A percentile compares a stretch with the other conserved stretches of the same genome.
These are phyloP conservation scores for Atethmia centrago DNA, from an alignment of 2,888 invertebrate species.

Conservation along the genomic window DNA sequence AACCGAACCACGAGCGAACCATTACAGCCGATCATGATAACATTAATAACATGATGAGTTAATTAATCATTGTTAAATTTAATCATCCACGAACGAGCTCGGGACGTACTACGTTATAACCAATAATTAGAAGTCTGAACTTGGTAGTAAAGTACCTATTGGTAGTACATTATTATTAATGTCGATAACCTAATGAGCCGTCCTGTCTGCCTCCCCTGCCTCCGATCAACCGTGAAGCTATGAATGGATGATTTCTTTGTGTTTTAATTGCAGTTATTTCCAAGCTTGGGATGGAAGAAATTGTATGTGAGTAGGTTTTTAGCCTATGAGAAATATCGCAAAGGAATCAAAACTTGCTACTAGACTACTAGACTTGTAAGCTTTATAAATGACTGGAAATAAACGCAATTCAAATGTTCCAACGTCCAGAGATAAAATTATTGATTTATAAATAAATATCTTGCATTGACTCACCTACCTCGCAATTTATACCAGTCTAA, in stretches of 20 bases:
- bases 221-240: conserved; percentile 47
- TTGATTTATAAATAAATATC: conserved; percentile 57
- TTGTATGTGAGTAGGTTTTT: conserved; percentile 2
- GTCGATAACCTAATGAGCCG: conserved; percentile 70
- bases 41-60: conserved; percentile 56
- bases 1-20: conserved; percentile 32
- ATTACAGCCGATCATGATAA: conserved; percentile 54
- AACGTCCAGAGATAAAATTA: conserved; percentile 38
- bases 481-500: conserved; percentile 53
- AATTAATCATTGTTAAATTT: conserved; percentile 62
- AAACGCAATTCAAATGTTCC: neutral
- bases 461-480: conserved; percentile 53
- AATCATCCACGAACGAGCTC: conserved; percentile 45
- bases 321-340: neutral
- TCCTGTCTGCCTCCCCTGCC: conserved; percentile 54
- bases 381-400: neutral
- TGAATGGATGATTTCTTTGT: conserved; percentile 55
- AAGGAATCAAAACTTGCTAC: neutral
- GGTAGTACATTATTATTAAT: conserved; percentile 56
- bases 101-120: conserved; percentile 47
- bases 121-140: conserved; percentile 46
- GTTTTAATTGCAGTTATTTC: conserved; percentile 60
- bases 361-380: neutral
- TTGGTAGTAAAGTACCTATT: conserved; percentile 43
- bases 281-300: conserved; percentile 26